Evolutionary conservation across 2,113 vertebrate species (phyloP), one percentile per base, ranked within the genome.

Genomic region (Ochotona princeps): DNA sequence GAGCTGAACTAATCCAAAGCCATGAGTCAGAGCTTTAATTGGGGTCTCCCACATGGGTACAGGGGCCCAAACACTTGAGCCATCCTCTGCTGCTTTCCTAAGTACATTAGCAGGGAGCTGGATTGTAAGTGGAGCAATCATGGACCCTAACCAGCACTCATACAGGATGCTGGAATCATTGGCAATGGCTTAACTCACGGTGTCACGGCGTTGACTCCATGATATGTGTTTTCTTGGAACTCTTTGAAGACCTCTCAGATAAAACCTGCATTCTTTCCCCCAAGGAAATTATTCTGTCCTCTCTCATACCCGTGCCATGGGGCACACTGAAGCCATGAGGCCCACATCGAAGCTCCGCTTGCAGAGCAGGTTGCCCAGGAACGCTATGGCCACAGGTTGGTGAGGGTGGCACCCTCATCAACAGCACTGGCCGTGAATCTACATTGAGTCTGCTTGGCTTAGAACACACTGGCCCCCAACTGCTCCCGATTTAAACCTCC

Each of bases 371-470:
- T 38, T 54, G 87, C 91, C 92, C 20, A 5, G 47, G 92, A 87
- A 93, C 91, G 73, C 32, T 2, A 20, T 18, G 51, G 49, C 83
- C 80, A 87, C 51, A 23, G 4, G 21, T 38, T 67, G 82, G 90
- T 90, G 90, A 74, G 5, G 72, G 57, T 21, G 74, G n/a, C 14
- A 26, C 51, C 67, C 65, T 35, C 9, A 5, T 63, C 60, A 75
- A 82, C 70, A 79, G 23, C 72, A 51, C 70, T 23, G 74, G 51
- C 86, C 74, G 10, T 14, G 70, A 21, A 70, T n/a, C 60, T 54
- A 61, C 93, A 49, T 69, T 92, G 67, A 72, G 88, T 70, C 23
- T 90, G 49, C 78, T 80, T 63, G 78, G 83, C 83, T 10, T 81
- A n/a, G 49, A 72, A 85, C 88, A 26, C 7, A 79, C 82, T 57